Percentiles rank a stretch among this genome's conserved stretches.
Evolutionary conservation across 2,113 vertebrate species (phyloP).

Genomic region (Xyrauchen texanus): DNA sequence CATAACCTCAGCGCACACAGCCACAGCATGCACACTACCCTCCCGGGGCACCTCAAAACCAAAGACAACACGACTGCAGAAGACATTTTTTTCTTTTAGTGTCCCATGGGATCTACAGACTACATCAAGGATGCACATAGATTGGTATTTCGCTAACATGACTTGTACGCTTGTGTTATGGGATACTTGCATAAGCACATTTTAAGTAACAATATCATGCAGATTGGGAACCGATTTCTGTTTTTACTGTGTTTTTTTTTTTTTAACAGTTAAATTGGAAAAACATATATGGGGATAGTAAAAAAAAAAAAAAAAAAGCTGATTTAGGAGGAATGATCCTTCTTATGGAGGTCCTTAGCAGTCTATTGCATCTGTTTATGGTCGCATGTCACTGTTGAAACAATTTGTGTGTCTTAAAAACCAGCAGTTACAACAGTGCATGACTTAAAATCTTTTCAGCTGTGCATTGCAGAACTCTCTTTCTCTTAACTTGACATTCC

Average conservation of each 20-base stretch:
- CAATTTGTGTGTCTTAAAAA: background rate
- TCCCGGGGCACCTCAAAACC: constrained; percentile 60
- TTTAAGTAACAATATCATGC: background rate
- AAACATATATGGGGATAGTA: background rate
- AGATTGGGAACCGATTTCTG: background rate
- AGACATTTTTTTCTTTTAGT: constrained; percentile 64
- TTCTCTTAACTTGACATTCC: background rate
- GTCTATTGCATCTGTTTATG: background rate
- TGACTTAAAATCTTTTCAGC: background rate
- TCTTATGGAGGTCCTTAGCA: background rate
- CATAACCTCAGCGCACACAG: background rate
- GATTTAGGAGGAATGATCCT: background rate
- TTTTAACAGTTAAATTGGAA: background rate
- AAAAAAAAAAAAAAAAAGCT: background rate
- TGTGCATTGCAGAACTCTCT: background rate
- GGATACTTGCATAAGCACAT: background rate
- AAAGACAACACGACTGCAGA: constrained; percentile 45
- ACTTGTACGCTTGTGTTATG: background rate
- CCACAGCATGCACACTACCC: constrained; percentile 35
- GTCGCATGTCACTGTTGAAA: background rate
- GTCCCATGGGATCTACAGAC: background rate
- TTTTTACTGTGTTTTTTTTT: background rate
- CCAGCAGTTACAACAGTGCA: background rate
- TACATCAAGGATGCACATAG: too few relatives aligned
- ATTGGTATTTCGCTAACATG: background rate